Evolutionary conservation across 2,113 vertebrate species (phyloP).

Genomic region (Aepyceros melampus): DNA sequence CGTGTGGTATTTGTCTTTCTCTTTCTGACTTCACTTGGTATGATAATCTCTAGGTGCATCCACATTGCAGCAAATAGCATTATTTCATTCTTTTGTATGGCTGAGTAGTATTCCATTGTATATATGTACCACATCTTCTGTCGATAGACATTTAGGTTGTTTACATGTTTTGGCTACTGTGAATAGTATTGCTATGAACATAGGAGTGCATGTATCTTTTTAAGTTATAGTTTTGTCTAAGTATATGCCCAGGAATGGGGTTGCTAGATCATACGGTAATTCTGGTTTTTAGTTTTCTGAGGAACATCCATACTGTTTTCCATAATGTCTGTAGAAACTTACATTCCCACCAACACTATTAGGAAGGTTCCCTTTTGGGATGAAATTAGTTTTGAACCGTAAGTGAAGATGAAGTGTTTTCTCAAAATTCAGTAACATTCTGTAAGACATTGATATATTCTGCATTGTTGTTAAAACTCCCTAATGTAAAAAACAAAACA

Average conservation of each 20-base stretch:
- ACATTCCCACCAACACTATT: not conserved
- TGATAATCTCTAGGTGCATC: not conserved
- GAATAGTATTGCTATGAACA: not conserved
- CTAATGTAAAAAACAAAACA: too few species aligned
- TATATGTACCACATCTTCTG: not conserved
- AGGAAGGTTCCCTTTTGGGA: not conserved
- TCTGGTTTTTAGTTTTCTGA: not conserved
- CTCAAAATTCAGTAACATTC: not conserved
- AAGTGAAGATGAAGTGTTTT: not conserved
- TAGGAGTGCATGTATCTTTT: not conserved
- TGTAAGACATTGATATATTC: not conserved
- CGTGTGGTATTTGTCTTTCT: not conserved
- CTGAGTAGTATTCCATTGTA: not conserved
- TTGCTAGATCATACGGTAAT: not conserved
- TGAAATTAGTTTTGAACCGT: not conserved
- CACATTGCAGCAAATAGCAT: not conserved
- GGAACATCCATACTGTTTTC: not conserved
- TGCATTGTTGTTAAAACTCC: not conserved
- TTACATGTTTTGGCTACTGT: not conserved
- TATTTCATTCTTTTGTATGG: not conserved
- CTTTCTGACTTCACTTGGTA: not conserved
- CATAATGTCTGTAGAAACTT: not conserved
- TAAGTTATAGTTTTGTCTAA: not conserved
- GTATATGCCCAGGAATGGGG: not conserved
- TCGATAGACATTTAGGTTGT: not conserved